Evolutionary conservation across 1,140 invertebrate species (phyloP).

Genomic region (Pogonomyrmex barbatus): DNA sequence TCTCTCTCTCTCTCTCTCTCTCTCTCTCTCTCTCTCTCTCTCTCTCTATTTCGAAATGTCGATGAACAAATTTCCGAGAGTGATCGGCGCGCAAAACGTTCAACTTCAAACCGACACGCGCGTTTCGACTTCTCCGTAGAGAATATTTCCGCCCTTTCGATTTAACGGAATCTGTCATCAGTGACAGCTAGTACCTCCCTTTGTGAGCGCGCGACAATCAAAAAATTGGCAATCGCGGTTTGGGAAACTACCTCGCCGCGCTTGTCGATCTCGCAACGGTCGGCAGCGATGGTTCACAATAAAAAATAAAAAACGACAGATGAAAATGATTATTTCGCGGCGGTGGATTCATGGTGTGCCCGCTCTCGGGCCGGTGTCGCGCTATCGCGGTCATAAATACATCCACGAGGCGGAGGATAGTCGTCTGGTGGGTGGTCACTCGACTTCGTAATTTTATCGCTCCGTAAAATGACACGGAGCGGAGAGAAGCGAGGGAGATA

Average conservation of each 20-base stretch:
- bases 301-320: constrained; percentile 58
- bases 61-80: constrained; percentile 35
- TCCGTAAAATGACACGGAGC: constrained; percentile 19
- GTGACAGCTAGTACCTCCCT: constrained; percentile 53
- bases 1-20: no score
- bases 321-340: constrained; percentile 55
- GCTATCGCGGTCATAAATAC: constrained; percentile 59
- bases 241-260: constrained; percentile 25
- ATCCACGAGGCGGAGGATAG: not conserved
- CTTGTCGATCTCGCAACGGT: constrained; percentile 54
- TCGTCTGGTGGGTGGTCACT: constrained; percentile 42
- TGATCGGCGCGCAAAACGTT: constrained; percentile 47
- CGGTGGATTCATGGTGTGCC: constrained; percentile 46
- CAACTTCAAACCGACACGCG: constrained; percentile 40
- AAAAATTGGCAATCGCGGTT: constrained; percentile 62
- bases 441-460: constrained; percentile 55
- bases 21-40: constrained; percentile 11
- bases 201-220: constrained; percentile 52
- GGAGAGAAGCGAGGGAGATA: not conserved
- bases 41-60: constrained; percentile 15
- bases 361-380: constrained; percentile 4
- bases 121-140: constrained; percentile 51
- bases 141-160: constrained; percentile 55
- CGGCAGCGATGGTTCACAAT: constrained; percentile 33
- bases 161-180: constrained; percentile 57